Percentiles rank a stretch among this genome's conserved stretches.
phyloP scores from a whole-genome alignment of 2,113 vertebrate genomes.

The Pelodiscus sinensis region DNA sequence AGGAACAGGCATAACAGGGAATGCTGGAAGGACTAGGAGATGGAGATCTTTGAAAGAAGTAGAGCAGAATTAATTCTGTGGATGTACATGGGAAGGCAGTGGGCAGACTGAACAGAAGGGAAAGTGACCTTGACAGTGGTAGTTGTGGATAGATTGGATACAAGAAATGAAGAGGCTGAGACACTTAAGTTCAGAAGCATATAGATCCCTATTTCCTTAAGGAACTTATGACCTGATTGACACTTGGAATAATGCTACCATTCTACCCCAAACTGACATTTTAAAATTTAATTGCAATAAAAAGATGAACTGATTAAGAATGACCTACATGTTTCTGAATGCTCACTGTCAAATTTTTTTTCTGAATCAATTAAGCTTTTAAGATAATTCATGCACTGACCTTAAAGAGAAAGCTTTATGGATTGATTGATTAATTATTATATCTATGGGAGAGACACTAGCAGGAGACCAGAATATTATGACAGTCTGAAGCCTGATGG shows the following conservation, averaged over 20 bases:
- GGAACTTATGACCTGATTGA: background rate
- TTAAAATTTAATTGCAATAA: background rate
- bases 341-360: background rate
- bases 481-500: too few relatives aligned
- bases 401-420: background rate
- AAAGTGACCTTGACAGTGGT: background rate
- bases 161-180: background rate
- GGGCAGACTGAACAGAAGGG: background rate
- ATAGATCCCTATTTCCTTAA: background rate
- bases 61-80: background rate
- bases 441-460: too few relatives aligned
- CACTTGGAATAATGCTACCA: background rate
- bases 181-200: background rate
- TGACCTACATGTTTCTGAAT: background rate
- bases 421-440: too few relatives aligned
- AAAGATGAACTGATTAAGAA: background rate
- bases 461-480: too few relatives aligned
- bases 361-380: background rate
- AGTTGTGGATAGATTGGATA: background rate
- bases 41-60: background rate
- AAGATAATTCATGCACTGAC: background rate
- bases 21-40: background rate
- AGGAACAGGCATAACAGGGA: background rate
- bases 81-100: background rate
- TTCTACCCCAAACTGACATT: background rate